A percentile compares a stretch with the other conserved stretches of the same genome.
Conservation (phyloP, 2,888 invertebrate genomes). For the Phengaris alcon region DNA sequence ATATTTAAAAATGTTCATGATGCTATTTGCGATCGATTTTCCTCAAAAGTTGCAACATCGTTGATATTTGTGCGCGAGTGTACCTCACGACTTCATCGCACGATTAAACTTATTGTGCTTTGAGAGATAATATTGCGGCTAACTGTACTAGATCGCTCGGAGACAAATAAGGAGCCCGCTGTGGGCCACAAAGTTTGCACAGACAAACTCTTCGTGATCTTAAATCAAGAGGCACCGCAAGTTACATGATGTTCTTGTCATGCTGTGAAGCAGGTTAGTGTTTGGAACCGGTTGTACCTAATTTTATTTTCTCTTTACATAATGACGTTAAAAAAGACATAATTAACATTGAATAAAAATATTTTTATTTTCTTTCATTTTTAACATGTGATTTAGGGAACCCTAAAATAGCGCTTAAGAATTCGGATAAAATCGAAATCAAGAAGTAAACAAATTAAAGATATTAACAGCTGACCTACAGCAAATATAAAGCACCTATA, state of each 20-base stretch:
- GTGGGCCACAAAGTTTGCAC: conserved; percentile 36
- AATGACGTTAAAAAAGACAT: no score
- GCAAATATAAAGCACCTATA: neutral
- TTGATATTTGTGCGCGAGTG: conserved; percentile 32
- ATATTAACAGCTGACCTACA: no score
- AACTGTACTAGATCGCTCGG: conserved; percentile 68
- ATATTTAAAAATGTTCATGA: neutral
- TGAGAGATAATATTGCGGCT: conserved; percentile 64
- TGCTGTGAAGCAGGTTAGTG: neutral
- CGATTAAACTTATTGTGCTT: conserved; percentile 68
- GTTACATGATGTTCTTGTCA: neutral
- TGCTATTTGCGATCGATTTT: conserved; percentile 6
- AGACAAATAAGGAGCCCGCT: conserved; percentile 69
- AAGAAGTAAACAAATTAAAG: no score
- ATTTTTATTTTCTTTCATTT: no score
- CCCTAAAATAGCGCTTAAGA: no score
- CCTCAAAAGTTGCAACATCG: conserved; percentile 19
- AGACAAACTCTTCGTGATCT: neutral
- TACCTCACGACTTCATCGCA: conserved; percentile 66
- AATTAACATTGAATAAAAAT: no score
- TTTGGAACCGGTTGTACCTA: no score
- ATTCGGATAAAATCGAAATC: no score
- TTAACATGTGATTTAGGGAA: no score
- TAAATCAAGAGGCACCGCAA: neutral
- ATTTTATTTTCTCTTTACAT: no score